Conservation (phyloP, 2,888 invertebrate genomes). For the Nudaria mundana region DNA sequence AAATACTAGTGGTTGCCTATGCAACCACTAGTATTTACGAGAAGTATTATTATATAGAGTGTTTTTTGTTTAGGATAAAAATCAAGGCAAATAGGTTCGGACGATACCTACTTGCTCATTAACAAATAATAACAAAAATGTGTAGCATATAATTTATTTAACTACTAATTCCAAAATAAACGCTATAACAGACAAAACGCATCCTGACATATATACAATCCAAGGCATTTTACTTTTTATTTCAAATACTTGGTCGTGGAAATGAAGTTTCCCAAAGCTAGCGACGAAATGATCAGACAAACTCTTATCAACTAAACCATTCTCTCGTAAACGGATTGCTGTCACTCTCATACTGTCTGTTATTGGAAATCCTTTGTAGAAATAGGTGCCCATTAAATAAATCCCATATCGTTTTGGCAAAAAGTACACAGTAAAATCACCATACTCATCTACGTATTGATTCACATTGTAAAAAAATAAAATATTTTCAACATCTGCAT, state of each 20-base stretch:
- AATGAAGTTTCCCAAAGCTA: background rate
- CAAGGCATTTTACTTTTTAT: background rate
- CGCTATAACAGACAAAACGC: background rate
- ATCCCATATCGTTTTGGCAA: background rate
- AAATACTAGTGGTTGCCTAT: too few relatives aligned
- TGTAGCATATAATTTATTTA: too few relatives aligned
- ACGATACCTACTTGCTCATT: too few relatives aligned
- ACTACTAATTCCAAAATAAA: background rate
- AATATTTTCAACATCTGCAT: background rate
- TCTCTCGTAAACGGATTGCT: constrained; percentile 10
- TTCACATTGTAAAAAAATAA: background rate
- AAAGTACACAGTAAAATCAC: background rate
- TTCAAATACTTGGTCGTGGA: background rate
- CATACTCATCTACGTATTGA: background rate
- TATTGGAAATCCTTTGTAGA: constrained; percentile 18
- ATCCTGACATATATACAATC: background rate
- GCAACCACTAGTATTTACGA: too few relatives aligned
- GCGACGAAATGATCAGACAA: background rate
- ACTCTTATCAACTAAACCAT: constrained; percentile 6
- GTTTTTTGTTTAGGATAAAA: too few relatives aligned
- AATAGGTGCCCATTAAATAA: constrained; percentile 3
- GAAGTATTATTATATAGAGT: too few relatives aligned
- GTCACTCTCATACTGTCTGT: background rate
- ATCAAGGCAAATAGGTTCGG: too few relatives aligned
- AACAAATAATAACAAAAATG: too few relatives aligned